These are phyloP conservation scores for Apodemus agrarius DNA, from an alignment of 2,797 vertebrate genomes.

Conservation along the genomic window DNA sequence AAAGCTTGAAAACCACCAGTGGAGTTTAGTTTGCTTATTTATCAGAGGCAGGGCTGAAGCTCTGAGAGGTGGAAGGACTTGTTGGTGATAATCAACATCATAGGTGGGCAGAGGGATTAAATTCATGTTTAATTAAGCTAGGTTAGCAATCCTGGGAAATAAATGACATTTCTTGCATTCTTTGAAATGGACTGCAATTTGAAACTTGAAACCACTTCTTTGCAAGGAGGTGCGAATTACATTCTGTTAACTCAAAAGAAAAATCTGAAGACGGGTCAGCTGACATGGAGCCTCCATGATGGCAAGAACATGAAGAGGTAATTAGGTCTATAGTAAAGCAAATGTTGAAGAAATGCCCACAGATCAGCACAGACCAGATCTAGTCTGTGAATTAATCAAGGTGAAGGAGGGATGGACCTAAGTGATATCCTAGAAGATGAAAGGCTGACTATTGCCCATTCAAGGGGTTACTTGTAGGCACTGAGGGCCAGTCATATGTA, in stretches of 20 bases:
- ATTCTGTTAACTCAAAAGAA: background rate
- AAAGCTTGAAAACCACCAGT: background rate
- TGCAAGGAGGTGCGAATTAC: background rate
- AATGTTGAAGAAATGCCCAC: slow-evolving; percentile 25
- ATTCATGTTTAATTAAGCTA: slow-evolving; percentile 12
- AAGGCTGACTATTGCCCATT: slow-evolving; percentile 23
- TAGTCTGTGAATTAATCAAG: background rate
- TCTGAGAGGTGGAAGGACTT: slow-evolving; percentile 31
- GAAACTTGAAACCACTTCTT: slow-evolving; percentile 35
- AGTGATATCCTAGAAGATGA: slow-evolving; percentile 27
- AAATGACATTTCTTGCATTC: slow-evolving; percentile 36
- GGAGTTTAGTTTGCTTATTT: slow-evolving; percentile 30
- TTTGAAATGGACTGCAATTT: slow-evolving; percentile 9
- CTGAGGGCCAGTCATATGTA: background rate
- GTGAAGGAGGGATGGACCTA: background rate
- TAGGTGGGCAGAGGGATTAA: background rate
- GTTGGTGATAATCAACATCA: background rate
- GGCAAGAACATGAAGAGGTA: background rate
- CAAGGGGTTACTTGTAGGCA: background rate
- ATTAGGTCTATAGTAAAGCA: slow-evolving; percentile 2
- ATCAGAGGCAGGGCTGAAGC: slow-evolving; percentile 22
- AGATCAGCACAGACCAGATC: slow-evolving; percentile 38
- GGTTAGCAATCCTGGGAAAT: background rate
- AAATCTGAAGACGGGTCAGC: background rate
- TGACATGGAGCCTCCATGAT: background rate